Percentiles rank a stretch among this genome's conserved stretches.
Evolutionary conservation across 2,888 invertebrate species (phyloP).

Genomic region (Yponomeuta sedellus): DNA sequence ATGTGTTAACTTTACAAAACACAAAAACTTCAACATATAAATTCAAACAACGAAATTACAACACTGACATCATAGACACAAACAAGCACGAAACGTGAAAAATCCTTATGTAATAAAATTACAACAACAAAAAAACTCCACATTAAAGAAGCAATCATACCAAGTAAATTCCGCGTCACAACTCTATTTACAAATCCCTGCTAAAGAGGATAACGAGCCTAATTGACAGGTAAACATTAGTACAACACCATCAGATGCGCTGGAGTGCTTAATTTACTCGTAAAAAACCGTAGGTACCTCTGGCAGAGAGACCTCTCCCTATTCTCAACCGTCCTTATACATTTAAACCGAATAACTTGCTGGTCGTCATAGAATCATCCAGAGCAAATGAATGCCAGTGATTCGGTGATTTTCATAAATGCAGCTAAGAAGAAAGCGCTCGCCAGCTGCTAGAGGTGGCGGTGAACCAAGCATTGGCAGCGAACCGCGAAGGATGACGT

Average conservation of each 20-base stretch:
- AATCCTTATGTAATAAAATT: background rate
- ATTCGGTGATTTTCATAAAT: too few species aligned
- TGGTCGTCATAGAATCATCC: too few species aligned
- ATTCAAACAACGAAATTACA: background rate
- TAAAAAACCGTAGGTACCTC: background rate
- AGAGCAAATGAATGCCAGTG: too few species aligned
- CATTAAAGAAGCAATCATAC: background rate
- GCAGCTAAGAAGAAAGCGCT: too few species aligned
- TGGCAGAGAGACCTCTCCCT: too few species aligned
- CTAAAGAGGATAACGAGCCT: slow-evolving; percentile 8
- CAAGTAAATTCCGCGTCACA: background rate
- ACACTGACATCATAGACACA: background rate
- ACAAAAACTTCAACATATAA: background rate
- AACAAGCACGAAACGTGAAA: background rate
- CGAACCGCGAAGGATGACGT: background rate
- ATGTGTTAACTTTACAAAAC: background rate
- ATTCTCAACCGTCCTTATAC: too few species aligned
- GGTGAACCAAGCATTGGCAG: background rate
- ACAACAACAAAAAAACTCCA: background rate
- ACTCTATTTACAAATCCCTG: slow-evolving; percentile 4
- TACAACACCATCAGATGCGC: background rate
- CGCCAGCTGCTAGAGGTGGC: background rate
- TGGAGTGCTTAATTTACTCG: background rate
- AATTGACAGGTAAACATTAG: slow-evolving; percentile 10
- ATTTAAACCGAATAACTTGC: too few species aligned